Evolutionary conservation across 2,797 vertebrate genomes (phyloP).

Genomic region (Halcyon smyrnensis): DNA sequence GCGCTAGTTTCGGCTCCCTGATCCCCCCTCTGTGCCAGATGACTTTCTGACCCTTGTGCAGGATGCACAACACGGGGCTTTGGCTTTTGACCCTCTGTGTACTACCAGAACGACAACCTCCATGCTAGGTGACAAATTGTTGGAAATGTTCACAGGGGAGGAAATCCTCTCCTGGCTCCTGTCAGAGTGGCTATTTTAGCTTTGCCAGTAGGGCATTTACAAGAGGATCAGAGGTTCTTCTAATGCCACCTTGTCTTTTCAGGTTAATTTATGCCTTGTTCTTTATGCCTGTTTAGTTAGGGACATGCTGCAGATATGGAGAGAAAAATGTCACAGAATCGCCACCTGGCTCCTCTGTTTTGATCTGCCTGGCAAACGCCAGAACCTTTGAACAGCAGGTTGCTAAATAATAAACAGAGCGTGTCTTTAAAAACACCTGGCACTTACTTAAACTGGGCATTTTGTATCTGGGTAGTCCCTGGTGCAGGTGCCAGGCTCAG

Average conservation of each 20-base stretch:
- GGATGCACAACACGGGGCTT: not conserved
- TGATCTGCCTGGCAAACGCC: not conserved
- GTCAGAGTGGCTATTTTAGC: not conserved
- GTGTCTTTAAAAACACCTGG: slow-evolving; percentile 29
- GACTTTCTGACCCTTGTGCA: not conserved
- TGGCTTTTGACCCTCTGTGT: not conserved
- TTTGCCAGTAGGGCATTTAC: not conserved
- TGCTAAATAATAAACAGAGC: slow-evolving; percentile 54
- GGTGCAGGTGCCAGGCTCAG: not conserved
- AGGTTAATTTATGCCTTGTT: slow-evolving; percentile 50
- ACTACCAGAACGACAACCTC: not conserved
- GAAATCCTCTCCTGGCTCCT: slow-evolving; percentile 19
- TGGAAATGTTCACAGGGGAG: not conserved
- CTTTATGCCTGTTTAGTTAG: slow-evolving; percentile 48
- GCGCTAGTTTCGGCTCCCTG: not conserved
- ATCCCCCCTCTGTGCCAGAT: not conserved
- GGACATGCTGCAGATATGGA: slow-evolving; percentile 2
- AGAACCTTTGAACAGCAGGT: slow-evolving; percentile 38
- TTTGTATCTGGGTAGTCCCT: slow-evolving; percentile 5
- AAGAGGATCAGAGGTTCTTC: not conserved
- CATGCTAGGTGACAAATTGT: not conserved
- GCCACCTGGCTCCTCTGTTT: slow-evolving; percentile 30
- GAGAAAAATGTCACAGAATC: not conserved
- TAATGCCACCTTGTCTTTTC: not conserved
- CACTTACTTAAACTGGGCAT: not conserved